A percentile compares a stretch with the other conserved stretches of the same genome.
Conservation (phyloP, 2,888 invertebrate species). For the Liposcelis brunnea region DNA sequence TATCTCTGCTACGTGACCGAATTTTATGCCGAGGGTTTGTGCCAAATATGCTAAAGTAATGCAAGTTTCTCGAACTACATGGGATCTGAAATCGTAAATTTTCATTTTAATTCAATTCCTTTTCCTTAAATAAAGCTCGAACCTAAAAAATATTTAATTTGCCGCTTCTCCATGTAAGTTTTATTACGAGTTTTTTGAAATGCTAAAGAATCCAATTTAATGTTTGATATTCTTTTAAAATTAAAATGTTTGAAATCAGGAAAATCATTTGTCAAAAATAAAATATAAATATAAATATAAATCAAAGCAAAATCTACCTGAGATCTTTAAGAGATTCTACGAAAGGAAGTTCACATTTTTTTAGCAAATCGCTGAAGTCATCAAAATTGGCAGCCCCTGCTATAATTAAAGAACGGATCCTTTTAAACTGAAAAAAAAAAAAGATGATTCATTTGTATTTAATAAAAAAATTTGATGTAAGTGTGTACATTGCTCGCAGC, state of each 20-base stretch:
- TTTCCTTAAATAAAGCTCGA: no score
- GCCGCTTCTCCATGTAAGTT: no score
- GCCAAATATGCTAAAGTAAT: conserved; percentile 86
- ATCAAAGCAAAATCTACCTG: conserved; percentile 26
- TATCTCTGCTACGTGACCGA: conserved; percentile 72
- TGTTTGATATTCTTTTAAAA: no score
- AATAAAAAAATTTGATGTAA: no score
- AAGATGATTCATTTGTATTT: no score
- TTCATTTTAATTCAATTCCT: no score
- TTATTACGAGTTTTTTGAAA: no score
- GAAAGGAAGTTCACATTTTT: conserved; percentile 64
- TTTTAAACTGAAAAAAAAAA: conserved; percentile 50
- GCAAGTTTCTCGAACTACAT: conserved; percentile 90
- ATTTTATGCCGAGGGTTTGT: conserved; percentile 61
- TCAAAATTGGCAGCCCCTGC: conserved; percentile 62
- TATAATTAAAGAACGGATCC: conserved; percentile 62
- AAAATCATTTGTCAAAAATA: no score
- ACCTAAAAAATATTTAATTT: no score
- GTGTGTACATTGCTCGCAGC: no score
- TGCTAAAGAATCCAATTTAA: no score
- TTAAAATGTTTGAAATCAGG: no score
- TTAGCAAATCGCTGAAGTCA: conserved; percentile 56
- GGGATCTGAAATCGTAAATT: conserved; percentile 41
- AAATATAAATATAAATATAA: not conserved
- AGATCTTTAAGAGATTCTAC: conserved; percentile 71